Evolutionary conservation across 2,888 invertebrate species (phyloP).

Genomic region (Hypomecis atomaria): DNA sequence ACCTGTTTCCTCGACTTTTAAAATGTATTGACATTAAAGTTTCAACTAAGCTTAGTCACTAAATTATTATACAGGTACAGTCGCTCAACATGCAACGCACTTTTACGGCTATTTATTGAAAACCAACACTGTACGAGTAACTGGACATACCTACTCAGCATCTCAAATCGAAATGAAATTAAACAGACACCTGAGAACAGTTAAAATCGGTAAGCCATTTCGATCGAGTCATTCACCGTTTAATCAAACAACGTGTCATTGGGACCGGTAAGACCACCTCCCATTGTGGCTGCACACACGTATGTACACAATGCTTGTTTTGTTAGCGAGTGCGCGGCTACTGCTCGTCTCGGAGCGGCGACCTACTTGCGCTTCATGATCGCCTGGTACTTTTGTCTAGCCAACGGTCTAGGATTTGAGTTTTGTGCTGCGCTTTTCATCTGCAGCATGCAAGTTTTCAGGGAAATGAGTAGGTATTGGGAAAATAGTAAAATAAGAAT

Average conservation of each 20-base stretch:
- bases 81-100: too few relatives aligned
- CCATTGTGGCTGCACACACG: constrained; percentile 48
- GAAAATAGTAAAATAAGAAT: not conserved
- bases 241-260: constrained; percentile 33
- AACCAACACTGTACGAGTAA: too few relatives aligned
- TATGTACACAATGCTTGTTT: constrained; percentile 43
- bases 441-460: too few relatives aligned
- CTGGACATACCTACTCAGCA: too few relatives aligned
- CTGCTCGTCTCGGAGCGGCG: constrained; percentile 47
- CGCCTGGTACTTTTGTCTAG: constrained; percentile 54
- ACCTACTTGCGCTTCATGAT: constrained; percentile 51
- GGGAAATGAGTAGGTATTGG: not conserved
- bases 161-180: too few relatives aligned
- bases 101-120: too few relatives aligned
- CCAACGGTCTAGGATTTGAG: constrained; percentile 43
- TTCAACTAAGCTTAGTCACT: not conserved
- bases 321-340: constrained; percentile 32
- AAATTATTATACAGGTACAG: too few relatives aligned
- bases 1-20: too few relatives aligned
- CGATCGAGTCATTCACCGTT: constrained; percentile 27
- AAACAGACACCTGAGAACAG: not conserved
- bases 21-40: not conserved
- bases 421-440: constrained; percentile 9
- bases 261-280: constrained; percentile 42
- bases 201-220: constrained; percentile 12